phyloP scores from a whole-genome alignment of 2,113 vertebrate genomes.

The Lampris incognitus region DNA sequence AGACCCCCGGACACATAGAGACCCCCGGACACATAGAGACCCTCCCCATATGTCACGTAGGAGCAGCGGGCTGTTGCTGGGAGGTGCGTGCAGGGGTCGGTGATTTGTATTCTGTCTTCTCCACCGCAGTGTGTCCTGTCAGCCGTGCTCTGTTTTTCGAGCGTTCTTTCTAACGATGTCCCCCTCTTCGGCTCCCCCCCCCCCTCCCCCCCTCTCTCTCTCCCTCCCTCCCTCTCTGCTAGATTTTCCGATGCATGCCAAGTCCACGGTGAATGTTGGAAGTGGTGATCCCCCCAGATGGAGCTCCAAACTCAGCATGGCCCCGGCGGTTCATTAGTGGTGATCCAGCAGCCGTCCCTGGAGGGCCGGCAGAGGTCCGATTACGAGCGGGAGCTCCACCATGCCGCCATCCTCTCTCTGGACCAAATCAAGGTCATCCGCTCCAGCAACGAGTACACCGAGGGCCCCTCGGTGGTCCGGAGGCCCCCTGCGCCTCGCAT shows the following conservation, averaged over 20 bases:
- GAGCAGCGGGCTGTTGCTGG: too few relatives aligned
- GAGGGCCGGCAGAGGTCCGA: conserved; percentile 89
- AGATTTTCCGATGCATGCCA: conserved; percentile 97
- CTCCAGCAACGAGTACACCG: conserved; percentile 96
- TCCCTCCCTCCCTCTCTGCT: conserved; percentile 56
- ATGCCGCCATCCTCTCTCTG: conserved; percentile 90
- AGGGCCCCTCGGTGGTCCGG: conserved; percentile 88
- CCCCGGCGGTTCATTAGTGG: conserved; percentile 88
- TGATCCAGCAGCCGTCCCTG: conserved; percentile 90
- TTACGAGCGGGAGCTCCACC: conserved; percentile 87
- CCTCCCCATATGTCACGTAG: too few relatives aligned
- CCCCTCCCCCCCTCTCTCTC: conserved; percentile 28
- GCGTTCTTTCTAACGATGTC: conserved; percentile 54
- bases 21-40: too few relatives aligned
- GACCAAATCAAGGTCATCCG: conserved; percentile 98
- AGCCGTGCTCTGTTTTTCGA: conserved; percentile 38
- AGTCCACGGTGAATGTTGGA: conserved; percentile 91
- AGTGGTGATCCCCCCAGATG: conserved; percentile 92
- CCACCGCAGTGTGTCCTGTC: background rate
- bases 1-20: too few relatives aligned
- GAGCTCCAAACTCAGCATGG: conserved; percentile 94
- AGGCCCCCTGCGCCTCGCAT: conserved; percentile 84
- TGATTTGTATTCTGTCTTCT: too few relatives aligned
- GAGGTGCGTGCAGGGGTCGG: too few relatives aligned
- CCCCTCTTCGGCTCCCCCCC: conserved; percentile 49